Conservation (phyloP, 2,113 vertebrate genomes). For the Chrysemys picta region DNA sequence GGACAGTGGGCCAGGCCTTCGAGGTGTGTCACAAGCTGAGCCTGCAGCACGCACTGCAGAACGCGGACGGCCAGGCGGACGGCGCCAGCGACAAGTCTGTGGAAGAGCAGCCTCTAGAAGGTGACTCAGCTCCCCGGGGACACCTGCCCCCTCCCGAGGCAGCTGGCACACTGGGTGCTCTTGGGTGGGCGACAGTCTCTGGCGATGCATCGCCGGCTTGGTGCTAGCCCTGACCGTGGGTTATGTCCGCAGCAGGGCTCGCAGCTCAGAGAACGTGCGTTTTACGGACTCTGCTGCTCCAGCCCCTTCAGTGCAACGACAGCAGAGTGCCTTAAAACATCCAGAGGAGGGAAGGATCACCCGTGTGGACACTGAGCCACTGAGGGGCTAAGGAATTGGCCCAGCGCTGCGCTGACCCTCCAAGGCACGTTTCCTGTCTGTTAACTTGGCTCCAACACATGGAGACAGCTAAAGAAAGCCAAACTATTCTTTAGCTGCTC, state of each 20-base stretch:
- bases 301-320: not conserved
- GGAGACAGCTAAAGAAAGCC: not conserved
- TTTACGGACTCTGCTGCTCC: not conserved
- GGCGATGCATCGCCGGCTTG: not conserved
- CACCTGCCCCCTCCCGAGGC: rapidly evolving
- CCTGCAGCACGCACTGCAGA: slow-evolving; percentile 85
- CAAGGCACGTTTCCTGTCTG: not conserved
- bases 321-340: not conserved
- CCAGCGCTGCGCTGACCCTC: not conserved
- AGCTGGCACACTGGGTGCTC: rapidly evolving
- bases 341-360: not conserved
- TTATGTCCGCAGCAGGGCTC: not conserved
- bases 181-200: not conserved
- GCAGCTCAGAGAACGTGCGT: rapidly evolving
- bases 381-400: not conserved
- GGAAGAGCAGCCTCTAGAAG: slow-evolving; percentile 76
- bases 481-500: not conserved
- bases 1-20: slow-evolving; percentile 88
- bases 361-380: not conserved
- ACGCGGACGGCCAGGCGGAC: slow-evolving; percentile 81
- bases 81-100: slow-evolving; percentile 80
- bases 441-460: not conserved
- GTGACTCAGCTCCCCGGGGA: slow-evolving; percentile 41
- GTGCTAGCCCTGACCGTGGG: not conserved
- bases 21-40: slow-evolving; percentile 90